Conservation (phyloP, 2,797 vertebrate species). For the Aldrovandia affinis region DNA sequence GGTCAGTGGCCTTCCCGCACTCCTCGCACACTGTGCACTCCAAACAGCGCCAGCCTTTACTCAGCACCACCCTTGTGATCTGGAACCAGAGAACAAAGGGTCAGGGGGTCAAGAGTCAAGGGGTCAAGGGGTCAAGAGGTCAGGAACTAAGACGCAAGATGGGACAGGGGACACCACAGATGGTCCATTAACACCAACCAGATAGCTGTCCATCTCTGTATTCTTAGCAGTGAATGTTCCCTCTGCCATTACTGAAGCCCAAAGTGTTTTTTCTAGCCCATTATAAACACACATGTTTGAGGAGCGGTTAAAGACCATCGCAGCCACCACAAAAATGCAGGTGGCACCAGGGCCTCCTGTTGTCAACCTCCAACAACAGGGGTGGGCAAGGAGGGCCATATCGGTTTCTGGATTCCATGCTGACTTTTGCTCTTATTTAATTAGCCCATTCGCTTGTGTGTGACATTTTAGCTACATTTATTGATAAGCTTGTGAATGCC, state of each 20-base stretch:
- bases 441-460: too few species aligned
- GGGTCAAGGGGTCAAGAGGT: not conserved
- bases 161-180: not conserved
- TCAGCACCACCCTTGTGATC: constrained; percentile 97
- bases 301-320: not conserved
- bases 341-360: not conserved
- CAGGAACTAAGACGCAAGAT: not conserved
- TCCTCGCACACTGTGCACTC: constrained; percentile 98
- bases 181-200: not conserved
- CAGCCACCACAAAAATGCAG: not conserved
- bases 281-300: not conserved
- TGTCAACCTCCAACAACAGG: not conserved
- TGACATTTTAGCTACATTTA: too few species aligned
- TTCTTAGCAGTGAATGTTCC: not conserved
- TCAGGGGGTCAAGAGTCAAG: not conserved
- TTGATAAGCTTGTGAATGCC: too few species aligned
- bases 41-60: constrained; percentile 97
- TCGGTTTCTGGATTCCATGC: too few species aligned
- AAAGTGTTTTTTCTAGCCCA: not conserved
- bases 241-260: not conserved
- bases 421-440: too few species aligned
- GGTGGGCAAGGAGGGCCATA: too few species aligned
- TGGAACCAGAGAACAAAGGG: constrained; percentile 49
- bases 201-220: not conserved
- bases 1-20: constrained; percentile 95